Evolutionary conservation across 2,888 invertebrate species (phyloP).

Genomic region (Lasius fuliginosus): DNA sequence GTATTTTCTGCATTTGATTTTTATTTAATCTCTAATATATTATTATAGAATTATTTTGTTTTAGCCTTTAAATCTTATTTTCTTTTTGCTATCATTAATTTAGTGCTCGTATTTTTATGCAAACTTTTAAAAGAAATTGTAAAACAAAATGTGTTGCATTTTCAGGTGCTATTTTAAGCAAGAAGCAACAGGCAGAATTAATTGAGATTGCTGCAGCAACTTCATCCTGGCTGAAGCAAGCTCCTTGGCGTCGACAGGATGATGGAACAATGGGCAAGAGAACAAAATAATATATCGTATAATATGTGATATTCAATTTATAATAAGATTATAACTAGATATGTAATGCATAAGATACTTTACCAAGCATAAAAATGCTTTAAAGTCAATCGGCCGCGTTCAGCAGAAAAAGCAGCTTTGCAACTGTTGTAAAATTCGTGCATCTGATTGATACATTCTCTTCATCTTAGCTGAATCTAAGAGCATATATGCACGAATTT

Average conservation of each 20-base stretch:
- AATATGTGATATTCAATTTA: background rate
- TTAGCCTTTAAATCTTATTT: background rate
- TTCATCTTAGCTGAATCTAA: no score
- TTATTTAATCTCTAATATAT: no score
- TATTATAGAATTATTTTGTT: no score
- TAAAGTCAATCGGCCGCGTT: no score
- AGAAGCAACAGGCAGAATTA: background rate
- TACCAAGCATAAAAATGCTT: background rate
- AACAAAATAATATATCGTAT: background rate
- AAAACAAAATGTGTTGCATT: background rate
- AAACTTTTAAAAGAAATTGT: background rate
- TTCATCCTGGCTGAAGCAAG: constrained; percentile 15
- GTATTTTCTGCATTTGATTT: no score
- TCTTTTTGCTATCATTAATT: background rate
- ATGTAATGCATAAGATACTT: background rate
- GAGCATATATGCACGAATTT: no score
- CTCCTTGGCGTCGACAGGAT: constrained; percentile 13
- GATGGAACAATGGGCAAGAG: constrained; percentile 16
- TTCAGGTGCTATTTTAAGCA: constrained; percentile 11
- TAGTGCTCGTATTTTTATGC: background rate
- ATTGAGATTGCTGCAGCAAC: constrained; percentile 16
- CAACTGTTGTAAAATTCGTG: no score
- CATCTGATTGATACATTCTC: no score
- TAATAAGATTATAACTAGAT: background rate
- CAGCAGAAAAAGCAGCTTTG: no score